Percentiles rank a stretch among this genome's conserved stretches.
Conservation (phyloP, 2,113 vertebrate species). For the Charadrius vociferus region DNA sequence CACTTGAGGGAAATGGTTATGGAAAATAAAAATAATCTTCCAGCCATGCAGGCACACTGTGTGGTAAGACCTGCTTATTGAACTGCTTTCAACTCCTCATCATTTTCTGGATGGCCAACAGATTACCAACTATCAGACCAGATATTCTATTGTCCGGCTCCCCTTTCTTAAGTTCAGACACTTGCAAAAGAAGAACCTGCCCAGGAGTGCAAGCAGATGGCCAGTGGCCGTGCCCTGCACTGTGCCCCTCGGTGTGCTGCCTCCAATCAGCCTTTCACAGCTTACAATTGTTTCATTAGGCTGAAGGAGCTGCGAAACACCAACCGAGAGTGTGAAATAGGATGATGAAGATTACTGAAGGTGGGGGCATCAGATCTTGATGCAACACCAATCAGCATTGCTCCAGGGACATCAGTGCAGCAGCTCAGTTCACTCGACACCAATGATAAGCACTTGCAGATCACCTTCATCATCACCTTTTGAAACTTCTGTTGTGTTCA, state of each 20-base stretch:
- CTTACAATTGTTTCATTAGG: background rate
- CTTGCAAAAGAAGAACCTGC: background rate
- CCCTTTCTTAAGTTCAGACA: background rate
- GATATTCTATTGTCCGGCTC: background rate
- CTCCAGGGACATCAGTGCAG: background rate
- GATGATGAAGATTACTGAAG: background rate
- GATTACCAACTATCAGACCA: background rate
- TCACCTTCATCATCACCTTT: background rate
- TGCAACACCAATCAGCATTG: background rate
- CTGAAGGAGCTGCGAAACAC: background rate
- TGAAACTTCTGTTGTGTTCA: background rate
- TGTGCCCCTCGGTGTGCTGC: rapidly evolving
- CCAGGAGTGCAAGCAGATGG: background rate
- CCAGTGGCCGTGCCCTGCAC: background rate
- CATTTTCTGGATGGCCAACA: background rate
- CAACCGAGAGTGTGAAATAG: background rate
- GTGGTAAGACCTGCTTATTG: conserved; percentile 5
- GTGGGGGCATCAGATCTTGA: background rate
- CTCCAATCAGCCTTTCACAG: background rate
- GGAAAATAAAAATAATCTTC: conserved; percentile 23
- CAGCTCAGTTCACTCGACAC: background rate
- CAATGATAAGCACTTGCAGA: background rate
- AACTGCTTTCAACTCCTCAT: conserved; percentile 10
- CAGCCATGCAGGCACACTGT: background rate
- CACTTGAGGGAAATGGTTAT: background rate